phyloP scores from a whole-genome alignment of 2,888 invertebrate genomes.

The Aporophyla lueneburgensis region DNA sequence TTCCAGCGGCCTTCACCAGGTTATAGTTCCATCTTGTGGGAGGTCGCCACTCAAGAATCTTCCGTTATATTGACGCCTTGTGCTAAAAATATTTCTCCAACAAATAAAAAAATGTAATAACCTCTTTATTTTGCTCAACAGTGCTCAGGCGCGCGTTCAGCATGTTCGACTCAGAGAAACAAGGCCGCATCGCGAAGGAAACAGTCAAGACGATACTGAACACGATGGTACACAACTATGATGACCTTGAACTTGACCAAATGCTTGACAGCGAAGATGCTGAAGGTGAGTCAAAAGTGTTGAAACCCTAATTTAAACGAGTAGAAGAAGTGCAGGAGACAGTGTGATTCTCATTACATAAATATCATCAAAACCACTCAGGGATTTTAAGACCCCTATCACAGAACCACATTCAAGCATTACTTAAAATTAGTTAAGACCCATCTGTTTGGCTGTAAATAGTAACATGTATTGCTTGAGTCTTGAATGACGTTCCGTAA shows the following conservation, averaged over 20 bases:
- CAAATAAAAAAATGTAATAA: background rate
- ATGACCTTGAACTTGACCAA: slow-evolving; percentile 94
- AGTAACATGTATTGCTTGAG: no score
- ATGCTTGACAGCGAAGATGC: slow-evolving; percentile 95
- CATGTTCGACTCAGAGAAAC: slow-evolving; percentile 96
- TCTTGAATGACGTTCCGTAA: no score
- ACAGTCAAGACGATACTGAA: slow-evolving; percentile 95
- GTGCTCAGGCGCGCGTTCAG: slow-evolving; percentile 95
- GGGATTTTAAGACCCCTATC: no score
- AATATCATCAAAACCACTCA: no score
- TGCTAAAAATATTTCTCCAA: background rate
- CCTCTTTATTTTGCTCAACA: slow-evolving; percentile 75
- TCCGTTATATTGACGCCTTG: background rate
- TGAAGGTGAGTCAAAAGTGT: slow-evolving; percentile 91
- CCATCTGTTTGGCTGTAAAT: no score
- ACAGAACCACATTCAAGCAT: no score
- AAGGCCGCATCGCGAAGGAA: slow-evolving; percentile 95
- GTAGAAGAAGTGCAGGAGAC: background rate
- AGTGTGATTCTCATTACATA: background rate
- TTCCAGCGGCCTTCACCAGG: no score
- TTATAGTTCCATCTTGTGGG: no score
- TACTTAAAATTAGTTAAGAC: no score
- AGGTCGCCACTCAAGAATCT: no score
- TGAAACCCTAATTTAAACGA: background rate
- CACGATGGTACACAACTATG: slow-evolving; percentile 95